Evolutionary conservation across 2,113 vertebrate species (phyloP).

Genomic region (Gallinago paraguaiae): DNA sequence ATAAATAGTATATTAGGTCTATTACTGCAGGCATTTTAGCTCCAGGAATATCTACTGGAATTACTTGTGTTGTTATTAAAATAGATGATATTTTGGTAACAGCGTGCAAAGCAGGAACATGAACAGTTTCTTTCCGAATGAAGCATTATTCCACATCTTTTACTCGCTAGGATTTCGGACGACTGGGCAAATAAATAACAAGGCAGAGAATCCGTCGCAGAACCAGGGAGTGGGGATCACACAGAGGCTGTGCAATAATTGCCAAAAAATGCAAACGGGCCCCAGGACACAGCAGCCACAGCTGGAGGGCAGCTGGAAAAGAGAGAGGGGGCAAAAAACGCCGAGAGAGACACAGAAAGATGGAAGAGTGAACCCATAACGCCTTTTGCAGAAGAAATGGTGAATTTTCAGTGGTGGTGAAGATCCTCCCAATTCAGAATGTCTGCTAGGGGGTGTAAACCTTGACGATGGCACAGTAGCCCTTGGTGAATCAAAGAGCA

Average conservation of each 20-base stretch:
- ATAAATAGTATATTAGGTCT: conserved; percentile 34
- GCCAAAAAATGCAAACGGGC: neutral
- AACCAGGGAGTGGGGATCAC: neutral
- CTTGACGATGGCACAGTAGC: neutral
- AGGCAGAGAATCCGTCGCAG: neutral
- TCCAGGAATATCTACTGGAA: conserved; percentile 23
- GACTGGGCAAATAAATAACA: neutral
- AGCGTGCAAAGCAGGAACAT: neutral
- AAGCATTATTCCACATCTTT: neutral
- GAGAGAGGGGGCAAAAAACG: neutral
- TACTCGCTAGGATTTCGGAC: neutral
- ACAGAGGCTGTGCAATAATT: neutral
- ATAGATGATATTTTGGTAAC: conserved; percentile 20
- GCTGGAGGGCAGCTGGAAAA: neutral
- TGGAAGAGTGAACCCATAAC: neutral
- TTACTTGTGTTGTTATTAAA: conserved; percentile 55
- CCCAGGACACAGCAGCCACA: neutral
- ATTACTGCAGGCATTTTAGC: conserved; percentile 19
- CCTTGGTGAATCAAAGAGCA: neutral
- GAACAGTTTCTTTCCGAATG: neutral
- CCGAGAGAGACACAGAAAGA: neutral
- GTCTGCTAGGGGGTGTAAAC: neutral
- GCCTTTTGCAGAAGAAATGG: neutral
- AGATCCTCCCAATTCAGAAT: neutral
- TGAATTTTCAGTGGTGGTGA: neutral